Base-by-base conservation (phyloP, 2,113 vertebrate species). In the Mastomys coucha region DNA sequence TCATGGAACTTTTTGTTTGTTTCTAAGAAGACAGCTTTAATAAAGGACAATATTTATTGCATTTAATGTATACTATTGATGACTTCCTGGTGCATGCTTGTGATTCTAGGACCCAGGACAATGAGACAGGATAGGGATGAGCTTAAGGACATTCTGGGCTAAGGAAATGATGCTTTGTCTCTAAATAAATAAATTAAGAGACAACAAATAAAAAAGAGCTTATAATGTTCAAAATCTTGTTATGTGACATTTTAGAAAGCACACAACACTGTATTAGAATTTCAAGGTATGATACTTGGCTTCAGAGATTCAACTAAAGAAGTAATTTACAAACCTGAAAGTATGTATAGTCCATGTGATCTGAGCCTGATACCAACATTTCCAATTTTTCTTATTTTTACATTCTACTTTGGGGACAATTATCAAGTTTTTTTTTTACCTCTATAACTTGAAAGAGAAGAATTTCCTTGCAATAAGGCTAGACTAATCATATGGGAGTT, bases 171-270 rank as follows among this genome's bases (percentile, higher is more conserved):
- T 31, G 63, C 39, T 5, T 42, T 49, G 24, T 65, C 58, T 33
- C 4, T 86, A 86, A 86, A 49, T 10, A 86, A 86, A 49, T 5
- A 20, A 73, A 73, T 56, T 26, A n/a, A 58, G 26, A 60, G 16
- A 8, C 33, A 80, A 33, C 31, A 36, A 49, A 31, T 1, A 53
- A 53, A 13, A 19, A 42, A 11, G 17, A 39, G 36, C 87, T 72
- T n/a, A 17, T 81, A 39, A 60, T 16, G 26, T 95, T 91, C 9
- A 65, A 96, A 95, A 49, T 94, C 2, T 67, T 91, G 4, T 70
- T 76, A 56, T 86, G 69, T 42, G 31, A 65, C 85, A 9, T 89
- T 94, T 70, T 45, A 81, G 73, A 94, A 96, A 28, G 58, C 81
- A 33, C 76, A 33, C 82, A 65, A 45, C 45, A 65, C 4, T 13